phyloP scores from a whole-genome alignment of 2,113 vertebrate genomes.

The Cebus imitator region DNA sequence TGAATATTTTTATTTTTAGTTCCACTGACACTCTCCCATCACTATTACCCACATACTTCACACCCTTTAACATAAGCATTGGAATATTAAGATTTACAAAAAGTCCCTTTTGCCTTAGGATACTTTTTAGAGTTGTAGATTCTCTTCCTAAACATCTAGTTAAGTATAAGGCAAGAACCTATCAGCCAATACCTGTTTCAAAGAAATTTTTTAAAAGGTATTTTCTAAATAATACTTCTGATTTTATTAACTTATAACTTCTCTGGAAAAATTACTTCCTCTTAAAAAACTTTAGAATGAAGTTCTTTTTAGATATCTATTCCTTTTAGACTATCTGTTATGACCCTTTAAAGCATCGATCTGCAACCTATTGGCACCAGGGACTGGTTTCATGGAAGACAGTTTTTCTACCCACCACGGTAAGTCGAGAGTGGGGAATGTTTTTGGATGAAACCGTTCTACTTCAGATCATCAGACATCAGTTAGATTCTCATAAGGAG shows the following conservation, averaged over 20 bases:
- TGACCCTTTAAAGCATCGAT: background rate
- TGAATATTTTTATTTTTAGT: conserved; percentile 15
- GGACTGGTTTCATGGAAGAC: no score
- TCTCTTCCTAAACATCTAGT: background rate
- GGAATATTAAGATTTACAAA: background rate
- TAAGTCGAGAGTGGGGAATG: no score
- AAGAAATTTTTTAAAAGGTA: background rate
- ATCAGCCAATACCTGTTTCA: background rate
- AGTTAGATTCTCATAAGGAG: no score
- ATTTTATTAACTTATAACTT: conserved; percentile 28
- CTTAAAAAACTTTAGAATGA: conserved; percentile 1
- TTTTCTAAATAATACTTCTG: background rate
- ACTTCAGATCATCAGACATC: no score
- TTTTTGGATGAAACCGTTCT: no score
- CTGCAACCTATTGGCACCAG: no score
- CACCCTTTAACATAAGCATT: background rate
- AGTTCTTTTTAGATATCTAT: background rate
- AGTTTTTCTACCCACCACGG: no score
- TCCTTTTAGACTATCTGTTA: background rate
- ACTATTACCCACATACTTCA: background rate
- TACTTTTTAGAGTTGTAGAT: background rate
- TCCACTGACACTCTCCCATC: background rate
- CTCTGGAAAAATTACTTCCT: conserved; percentile 38
- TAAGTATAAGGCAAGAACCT: background rate
- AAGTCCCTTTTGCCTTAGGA: background rate